Evolutionary conservation across 2,797 vertebrate species (phyloP), one percentile per base, ranked within the genome.

Genomic region (Enteromius afrohamiltoni): DNA sequence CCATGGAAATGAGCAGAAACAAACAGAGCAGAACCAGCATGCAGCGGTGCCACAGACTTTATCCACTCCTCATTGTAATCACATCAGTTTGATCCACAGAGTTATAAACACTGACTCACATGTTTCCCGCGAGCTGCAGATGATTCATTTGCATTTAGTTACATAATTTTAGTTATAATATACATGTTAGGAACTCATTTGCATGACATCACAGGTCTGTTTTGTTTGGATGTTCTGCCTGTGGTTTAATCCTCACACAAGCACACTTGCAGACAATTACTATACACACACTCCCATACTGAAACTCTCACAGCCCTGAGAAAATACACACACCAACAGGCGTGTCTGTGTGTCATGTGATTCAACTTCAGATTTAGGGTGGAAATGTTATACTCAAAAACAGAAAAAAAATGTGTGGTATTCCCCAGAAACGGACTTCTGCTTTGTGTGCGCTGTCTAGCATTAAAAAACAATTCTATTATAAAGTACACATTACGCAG

Each of bases 1-100:
- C 85, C 77, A 83, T 67, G 83, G 83, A 53, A 47, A 86, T 40
- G 2, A 31, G 70, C 45, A 49, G 45, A 86, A 85, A 85, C 80
- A 86, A 80, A 85, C 69, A 73, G 60, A 62, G 37, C 34, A 31
- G 45, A 40, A 58, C 13, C 64, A 34, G 19, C 49, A 49, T 68
- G 47, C 29, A 51, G 34, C 6, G 7, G 13, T 10, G 64, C 11
- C 19, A 45, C 51, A 31, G 11, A 45, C 14, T 73, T 60, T 14
- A 83, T 64, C 60, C 21, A 42, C 17, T 69, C 51, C 3, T 77
- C 47, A 21, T 17, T 11, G 1, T 47, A 19, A 31, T 51, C 10
- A 69, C 26, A 60, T 42, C 40, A 53, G 70, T 42, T 19, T 21
- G 34, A 26, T 58, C 60, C 13, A 31, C 34, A 40, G 17, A 79